Conservation (phyloP, 1,140 invertebrate species). For the Diachasmimorpha longicaudata region DNA sequence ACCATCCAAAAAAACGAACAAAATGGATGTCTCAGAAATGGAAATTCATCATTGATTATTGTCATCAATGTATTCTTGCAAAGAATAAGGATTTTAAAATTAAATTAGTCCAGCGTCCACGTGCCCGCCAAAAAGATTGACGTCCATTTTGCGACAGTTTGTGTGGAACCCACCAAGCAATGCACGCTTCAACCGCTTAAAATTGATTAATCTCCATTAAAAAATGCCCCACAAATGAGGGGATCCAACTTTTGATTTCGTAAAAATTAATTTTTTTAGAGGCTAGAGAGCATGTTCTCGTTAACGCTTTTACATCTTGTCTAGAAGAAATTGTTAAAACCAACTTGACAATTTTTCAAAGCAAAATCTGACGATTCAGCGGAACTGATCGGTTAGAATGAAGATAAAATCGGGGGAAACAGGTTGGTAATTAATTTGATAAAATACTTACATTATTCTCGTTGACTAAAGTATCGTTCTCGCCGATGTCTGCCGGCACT, state of each 20-base stretch:
- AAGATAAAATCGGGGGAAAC: neutral
- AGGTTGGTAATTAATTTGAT: neutral
- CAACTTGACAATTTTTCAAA: neutral
- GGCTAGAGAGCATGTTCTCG: neutral
- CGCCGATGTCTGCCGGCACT: conserved; percentile 8
- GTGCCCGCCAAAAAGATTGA: conserved; percentile 3
- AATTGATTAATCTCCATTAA: neutral
- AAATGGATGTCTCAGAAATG: neutral
- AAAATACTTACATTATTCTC: neutral
- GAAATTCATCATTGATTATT: neutral
- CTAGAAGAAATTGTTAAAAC: neutral
- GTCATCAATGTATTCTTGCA: neutral
- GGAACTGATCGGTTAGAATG: neutral
- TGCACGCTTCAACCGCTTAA: neutral
- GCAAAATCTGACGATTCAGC: neutral
- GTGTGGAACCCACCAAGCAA: neutral
- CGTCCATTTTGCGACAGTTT: conserved; percentile 3
- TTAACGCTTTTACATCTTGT: neutral
- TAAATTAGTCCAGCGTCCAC: neutral
- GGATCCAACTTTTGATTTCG: neutral
- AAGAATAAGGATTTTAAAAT: neutral
- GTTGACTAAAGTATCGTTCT: neutral
- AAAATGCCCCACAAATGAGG: too few species aligned
- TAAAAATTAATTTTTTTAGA: neutral
- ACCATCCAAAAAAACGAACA: too few species aligned